Percentiles rank a stretch among this genome's conserved stretches.
These are phyloP conservation scores for Pammene fasciana DNA, from an alignment of 2,888 invertebrate genomes.

Conservation along the genomic window DNA sequence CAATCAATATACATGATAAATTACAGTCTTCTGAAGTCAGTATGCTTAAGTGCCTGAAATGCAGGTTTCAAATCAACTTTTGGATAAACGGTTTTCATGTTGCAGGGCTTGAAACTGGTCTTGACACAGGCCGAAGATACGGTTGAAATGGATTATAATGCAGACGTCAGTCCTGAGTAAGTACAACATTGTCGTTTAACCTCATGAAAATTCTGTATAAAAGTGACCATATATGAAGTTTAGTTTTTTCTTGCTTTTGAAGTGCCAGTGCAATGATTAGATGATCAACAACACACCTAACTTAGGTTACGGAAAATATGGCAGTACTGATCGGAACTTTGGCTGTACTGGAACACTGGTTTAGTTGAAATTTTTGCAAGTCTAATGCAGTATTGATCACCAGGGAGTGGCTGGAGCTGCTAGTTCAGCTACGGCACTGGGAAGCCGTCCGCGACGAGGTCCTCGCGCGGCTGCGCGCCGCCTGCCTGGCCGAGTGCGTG, in stretches of 20 bases:
- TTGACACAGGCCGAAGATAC: conserved; percentile 82
- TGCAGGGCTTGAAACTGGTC: conserved; percentile 88
- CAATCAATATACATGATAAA: too few relatives aligned
- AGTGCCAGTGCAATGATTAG: too few relatives aligned
- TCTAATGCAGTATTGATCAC: neutral
- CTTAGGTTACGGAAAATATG: too few relatives aligned
- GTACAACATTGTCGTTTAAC: conserved; percentile 42
- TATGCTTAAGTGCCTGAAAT: too few relatives aligned
- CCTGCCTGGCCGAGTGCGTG: conserved; percentile 95
- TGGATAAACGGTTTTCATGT: neutral
- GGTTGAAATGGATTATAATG: conserved; percentile 72
- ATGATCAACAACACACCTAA: too few relatives aligned
- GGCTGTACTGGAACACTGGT: neutral
- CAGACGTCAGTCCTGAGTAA: conserved; percentile 78
- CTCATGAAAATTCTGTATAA: neutral
- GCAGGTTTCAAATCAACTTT: too few relatives aligned
- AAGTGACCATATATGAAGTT: too few relatives aligned
- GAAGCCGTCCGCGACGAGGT: conserved; percentile 86
- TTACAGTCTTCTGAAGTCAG: too few relatives aligned
- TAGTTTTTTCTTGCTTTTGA: too few relatives aligned
- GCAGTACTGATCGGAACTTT: too few relatives aligned
- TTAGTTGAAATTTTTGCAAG: too few relatives aligned
- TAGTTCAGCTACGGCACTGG: conserved; percentile 92
- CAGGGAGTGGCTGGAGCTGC: conserved; percentile 72
- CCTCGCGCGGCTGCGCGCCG: conserved; percentile 89